Evolutionary conservation across 2,888 invertebrate species (phyloP).

Genomic region (Bhutanitis thaidina): DNA sequence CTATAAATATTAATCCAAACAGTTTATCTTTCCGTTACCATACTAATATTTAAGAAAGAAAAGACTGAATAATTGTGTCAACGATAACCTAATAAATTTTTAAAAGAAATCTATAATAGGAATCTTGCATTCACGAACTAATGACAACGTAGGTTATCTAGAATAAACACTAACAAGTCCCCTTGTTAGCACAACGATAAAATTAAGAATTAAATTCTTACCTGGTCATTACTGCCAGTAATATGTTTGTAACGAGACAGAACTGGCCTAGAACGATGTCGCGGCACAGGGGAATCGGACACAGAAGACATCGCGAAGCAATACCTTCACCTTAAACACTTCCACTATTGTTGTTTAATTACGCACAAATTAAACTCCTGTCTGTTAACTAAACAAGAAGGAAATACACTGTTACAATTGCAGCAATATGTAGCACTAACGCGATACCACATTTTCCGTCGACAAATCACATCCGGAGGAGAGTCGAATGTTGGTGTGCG

Average conservation of each 20-base stretch:
- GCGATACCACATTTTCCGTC: slow-evolving; percentile 74
- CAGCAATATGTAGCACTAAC: slow-evolving; percentile 49
- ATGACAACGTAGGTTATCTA: slow-evolving; percentile 6
- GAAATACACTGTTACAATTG: slow-evolving; percentile 69
- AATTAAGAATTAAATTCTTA: slow-evolving; percentile 35
- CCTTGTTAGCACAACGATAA: slow-evolving; percentile 22
- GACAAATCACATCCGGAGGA: slow-evolving; percentile 78
- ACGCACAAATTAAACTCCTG: slow-evolving; percentile 32
- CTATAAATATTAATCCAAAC: no score
- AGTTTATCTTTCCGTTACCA: neutral
- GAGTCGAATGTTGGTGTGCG: slow-evolving; percentile 50
- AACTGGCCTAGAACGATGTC: slow-evolving; percentile 65
- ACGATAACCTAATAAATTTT: slow-evolving; percentile 9
- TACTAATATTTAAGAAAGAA: slow-evolving; percentile 1
- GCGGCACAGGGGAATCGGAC: slow-evolving; percentile 61
- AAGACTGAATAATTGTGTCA: neutral
- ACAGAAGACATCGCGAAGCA: slow-evolving; percentile 54
- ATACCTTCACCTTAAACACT: slow-evolving; percentile 15
- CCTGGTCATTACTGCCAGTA: slow-evolving; percentile 52
- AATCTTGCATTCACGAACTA: no score
- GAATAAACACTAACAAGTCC: slow-evolving; percentile 10
- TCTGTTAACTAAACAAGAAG: slow-evolving; percentile 54
- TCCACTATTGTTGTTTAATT: slow-evolving; percentile 18
- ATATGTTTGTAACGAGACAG: slow-evolving; percentile 63
- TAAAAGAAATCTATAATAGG: no score